Base-by-base conservation (phyloP, 2,888 invertebrate genomes). In the Drosophila cognata region DNA sequence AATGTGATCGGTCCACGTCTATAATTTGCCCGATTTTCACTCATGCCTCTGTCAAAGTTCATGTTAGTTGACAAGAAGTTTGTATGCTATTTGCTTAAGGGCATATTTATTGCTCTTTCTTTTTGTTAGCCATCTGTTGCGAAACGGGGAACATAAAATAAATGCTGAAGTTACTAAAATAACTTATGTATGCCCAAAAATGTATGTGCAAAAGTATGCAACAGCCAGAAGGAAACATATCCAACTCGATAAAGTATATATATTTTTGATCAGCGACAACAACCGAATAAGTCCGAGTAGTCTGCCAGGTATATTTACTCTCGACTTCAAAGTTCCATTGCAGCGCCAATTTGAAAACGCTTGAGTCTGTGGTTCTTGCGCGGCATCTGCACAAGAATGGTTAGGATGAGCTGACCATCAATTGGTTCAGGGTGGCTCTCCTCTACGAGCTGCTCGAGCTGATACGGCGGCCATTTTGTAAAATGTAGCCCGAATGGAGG, bases 311-410 rank as follows among this genome's bases (percentile, higher is more conserved):
- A n/a, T 41, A n/a, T 4, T 8, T 10, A 41, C 10, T 10, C 41
- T 4, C 10, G 11, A 11, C 25, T 46, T 16, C 4, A 2, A 33
- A 7, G 10, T 28, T 25, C 0, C 10, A 8, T 25, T 41, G 16
- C 55, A 85, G 85, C 33, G 59, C 53, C 11, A 65, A 28, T 4
- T 7, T 88, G 21, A 78, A 46, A 48, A 51, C 78, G 0, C 52
- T 71, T 6, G 85, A 83, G 31, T 85, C 80, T 35, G 6, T 80
- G 7, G 62, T 60, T 8, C 11, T 88, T 67, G 83, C 65, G 8
- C 48, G 33, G 11, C 61, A 77, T 35, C 38, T 84, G 25, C 16
- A 43, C 1, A 10, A 21, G 0, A 31, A 21, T 11, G 33, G 63
- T 1, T 16, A 73, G 3, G 4, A 52, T 0, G 13, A 38, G 0